Evolutionary conservation across 2,113 vertebrate species (phyloP), one percentile per base, ranked within the genome.

Genomic region (Serilophus lunatus): DNA sequence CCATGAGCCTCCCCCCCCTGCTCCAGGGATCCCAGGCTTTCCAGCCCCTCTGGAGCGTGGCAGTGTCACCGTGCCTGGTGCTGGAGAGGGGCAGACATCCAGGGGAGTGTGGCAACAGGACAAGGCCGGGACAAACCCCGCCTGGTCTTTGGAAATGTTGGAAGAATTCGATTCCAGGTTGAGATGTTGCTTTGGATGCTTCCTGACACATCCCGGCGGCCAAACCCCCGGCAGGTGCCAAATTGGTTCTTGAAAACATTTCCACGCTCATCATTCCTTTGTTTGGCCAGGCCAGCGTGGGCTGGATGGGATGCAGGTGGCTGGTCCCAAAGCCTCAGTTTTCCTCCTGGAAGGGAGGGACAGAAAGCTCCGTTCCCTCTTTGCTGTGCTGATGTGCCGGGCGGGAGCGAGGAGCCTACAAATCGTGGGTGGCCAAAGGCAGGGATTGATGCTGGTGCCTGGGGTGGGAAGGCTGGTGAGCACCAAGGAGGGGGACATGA

Each of bases 181-280:
- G 78, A 79, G 90, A 36, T 1, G 2, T 20, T 68, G 59, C 72
- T 88, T 88, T 66, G 87, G 64, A 74, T 51, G 71, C 22, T 77
- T 91, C 61, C 45, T 3, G 36, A 44, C 24, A 0, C 0, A 0
- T n/a, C 49, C 45, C 0, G 4, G 10, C 0, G 0, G 66, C 75
- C 76, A 86, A 74, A 74, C 6, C 0, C 1, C 35, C 0, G 2
- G 14, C 2, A 18, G 64, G 28, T 79, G 90, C 82, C 92, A 59
- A 7, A 79, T 0, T 22, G 28, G n/a, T 60, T 79, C 4, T 1
- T 60, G 26, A 50, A 91, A 94, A 61, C 2, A 0, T 72, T 91
- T 83, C 76, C 36, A 13, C 3, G 2, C 53, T 71, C 33, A 18
- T 60, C 1, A 6, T 2, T 20, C 65, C 80, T 68, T 8, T 0